These are phyloP conservation scores for Ametastegia equiseti DNA, from an alignment of 2,888 invertebrate genomes.

Conservation along the genomic window DNA sequence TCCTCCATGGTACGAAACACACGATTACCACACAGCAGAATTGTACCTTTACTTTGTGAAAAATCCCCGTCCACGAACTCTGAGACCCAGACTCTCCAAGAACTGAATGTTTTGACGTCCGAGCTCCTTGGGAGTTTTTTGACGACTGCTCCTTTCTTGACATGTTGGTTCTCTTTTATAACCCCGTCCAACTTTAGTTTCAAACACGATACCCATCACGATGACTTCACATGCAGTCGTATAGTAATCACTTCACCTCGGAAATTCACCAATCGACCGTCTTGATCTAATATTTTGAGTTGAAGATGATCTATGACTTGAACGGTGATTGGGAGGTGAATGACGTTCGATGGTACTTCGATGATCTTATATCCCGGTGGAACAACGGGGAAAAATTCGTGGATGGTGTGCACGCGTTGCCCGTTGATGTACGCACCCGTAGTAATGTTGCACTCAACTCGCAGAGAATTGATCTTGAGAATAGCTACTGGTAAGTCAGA, in stretches of 20 bases:
- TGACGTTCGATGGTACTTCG: too few relatives aligned
- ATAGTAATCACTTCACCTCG: constrained; percentile 57
- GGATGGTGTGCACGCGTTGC: too few relatives aligned
- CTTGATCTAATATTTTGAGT: too few relatives aligned
- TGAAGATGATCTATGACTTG: too few relatives aligned
- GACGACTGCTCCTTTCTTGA: constrained; percentile 25
- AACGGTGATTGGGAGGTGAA: too few relatives aligned
- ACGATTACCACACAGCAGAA: constrained; percentile 9
- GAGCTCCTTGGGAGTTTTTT: constrained; percentile 2
- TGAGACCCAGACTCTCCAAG: constrained; percentile 52
- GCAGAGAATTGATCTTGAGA: too few relatives aligned
- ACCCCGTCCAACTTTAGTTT: constrained; percentile 45
- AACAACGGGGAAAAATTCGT: too few relatives aligned
- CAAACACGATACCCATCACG: constrained; percentile 48
- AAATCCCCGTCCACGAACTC: constrained; percentile 37
- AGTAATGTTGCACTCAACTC: too few relatives aligned
- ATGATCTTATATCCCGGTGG: too few relatives aligned
- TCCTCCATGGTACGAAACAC: constrained; percentile 40
- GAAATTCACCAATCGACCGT: constrained; percentile 57
- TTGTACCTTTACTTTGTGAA: constrained; percentile 8
- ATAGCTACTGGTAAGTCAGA: too few relatives aligned
- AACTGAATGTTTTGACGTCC: constrained; percentile 53
- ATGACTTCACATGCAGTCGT: constrained; percentile 54
- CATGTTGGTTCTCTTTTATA: constrained; percentile 48
- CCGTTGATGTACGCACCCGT: too few relatives aligned